Evolutionary conservation across 1,140 invertebrate species (phyloP).

Genomic region (Heliconius nattereri): DNA sequence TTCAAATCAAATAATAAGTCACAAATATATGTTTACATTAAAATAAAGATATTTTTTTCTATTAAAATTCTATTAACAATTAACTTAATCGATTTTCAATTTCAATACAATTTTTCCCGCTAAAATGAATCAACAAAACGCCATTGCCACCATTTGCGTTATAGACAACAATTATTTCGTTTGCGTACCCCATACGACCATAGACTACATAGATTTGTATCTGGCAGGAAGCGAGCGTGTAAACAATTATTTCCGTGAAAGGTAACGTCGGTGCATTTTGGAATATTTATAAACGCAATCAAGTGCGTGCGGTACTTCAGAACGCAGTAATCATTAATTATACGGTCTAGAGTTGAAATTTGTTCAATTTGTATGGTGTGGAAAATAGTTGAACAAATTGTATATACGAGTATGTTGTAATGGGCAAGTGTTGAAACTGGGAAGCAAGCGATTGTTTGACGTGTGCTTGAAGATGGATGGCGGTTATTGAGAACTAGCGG

Average conservation of each 20-base stretch:
- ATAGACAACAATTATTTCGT: slow-evolving; percentile 26
- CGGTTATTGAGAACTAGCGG: slow-evolving; percentile 33
- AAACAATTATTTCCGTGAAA: slow-evolving; percentile 55
- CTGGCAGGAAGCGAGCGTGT: slow-evolving; percentile 42
- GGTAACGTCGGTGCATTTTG: slow-evolving; percentile 42
- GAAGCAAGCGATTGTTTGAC: slow-evolving; percentile 55
- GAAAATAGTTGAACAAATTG: slow-evolving; percentile 51
- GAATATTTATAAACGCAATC: slow-evolving; percentile 43
- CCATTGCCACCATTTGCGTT: not conserved
- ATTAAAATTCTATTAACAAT: not conserved
- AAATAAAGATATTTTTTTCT: too few species aligned
- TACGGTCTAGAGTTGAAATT: slow-evolving; percentile 18
- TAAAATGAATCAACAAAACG: not conserved
- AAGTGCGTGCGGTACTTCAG: slow-evolving; percentile 35
- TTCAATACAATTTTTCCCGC: not conserved
- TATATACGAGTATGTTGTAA: slow-evolving; percentile 46
- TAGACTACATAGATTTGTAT: slow-evolving; percentile 33
- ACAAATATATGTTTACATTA: too few species aligned
- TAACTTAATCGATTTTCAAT: not conserved
- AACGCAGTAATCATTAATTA: slow-evolving; percentile 14
- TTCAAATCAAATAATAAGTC: too few species aligned
- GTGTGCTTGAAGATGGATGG: slow-evolving; percentile 53
- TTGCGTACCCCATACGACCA: slow-evolving; percentile 21
- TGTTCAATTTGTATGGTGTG: slow-evolving; percentile 22
- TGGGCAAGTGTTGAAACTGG: slow-evolving; percentile 60